Evolutionary conservation across 2,113 vertebrate species (phyloP).

Genomic region (Burhinus bistriatus): DNA sequence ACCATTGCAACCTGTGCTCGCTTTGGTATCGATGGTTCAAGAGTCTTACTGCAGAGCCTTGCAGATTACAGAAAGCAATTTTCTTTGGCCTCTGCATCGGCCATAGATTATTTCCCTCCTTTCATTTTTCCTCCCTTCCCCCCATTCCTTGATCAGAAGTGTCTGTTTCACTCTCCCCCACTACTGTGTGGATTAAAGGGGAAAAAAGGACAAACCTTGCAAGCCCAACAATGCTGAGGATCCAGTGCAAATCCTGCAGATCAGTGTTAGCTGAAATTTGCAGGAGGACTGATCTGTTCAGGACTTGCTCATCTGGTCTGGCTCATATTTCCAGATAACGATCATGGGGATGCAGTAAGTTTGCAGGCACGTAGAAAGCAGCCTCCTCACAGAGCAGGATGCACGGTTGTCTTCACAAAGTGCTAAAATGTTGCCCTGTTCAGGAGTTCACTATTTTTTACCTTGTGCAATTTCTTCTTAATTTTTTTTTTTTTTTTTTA

Average conservation of each 20-base stretch:
- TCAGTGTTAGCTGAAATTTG: constrained; percentile 84
- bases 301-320: constrained; percentile 28
- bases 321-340: constrained; percentile 85
- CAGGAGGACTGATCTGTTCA: constrained; percentile 74
- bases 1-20: background rate
- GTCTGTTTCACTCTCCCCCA: background rate
- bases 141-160: background rate
- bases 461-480: background rate
- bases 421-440: background rate
- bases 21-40: background rate
- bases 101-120: constrained; percentile 16
- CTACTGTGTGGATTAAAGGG: background rate
- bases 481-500: background rate
- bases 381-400: background rate
- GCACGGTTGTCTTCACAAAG: background rate
- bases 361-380: background rate
- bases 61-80: constrained; percentile 46
- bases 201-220: background rate
- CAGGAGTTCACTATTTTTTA: background rate
- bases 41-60: background rate
- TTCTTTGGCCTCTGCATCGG: background rate
- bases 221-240: constrained; percentile 72
- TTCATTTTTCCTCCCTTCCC: background rate
- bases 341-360: constrained; percentile 64
- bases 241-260: constrained; percentile 80